Conservation (phyloP, 2,888 invertebrate species). For the Conistra vaccinii region DNA sequence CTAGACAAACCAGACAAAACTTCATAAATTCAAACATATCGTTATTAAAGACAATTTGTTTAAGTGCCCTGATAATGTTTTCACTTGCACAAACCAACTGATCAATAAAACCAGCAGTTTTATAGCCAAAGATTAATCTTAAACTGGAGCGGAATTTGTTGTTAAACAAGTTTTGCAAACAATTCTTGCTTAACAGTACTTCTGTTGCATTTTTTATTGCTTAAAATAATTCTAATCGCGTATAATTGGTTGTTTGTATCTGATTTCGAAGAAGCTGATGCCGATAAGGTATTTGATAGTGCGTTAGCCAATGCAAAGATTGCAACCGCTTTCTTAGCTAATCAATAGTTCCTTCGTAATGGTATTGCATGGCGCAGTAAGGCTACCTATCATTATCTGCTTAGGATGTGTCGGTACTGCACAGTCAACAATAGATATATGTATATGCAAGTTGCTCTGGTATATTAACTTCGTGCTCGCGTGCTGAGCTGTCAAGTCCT, state of each 20-base stretch:
- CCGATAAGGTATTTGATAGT: slow-evolving; percentile 48
- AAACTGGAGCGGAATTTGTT: slow-evolving; percentile 53
- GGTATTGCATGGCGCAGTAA: slow-evolving; percentile 9
- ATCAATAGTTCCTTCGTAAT: slow-evolving; percentile 18
- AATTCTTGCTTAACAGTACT: slow-evolving; percentile 45
- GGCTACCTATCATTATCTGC: neutral
- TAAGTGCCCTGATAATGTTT: slow-evolving; percentile 55
- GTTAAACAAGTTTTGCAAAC: slow-evolving; percentile 48
- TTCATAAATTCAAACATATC: slow-evolving; percentile 54
- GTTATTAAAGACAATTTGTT: slow-evolving; percentile 51
- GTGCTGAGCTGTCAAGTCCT: neutral
- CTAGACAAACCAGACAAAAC: slow-evolving; percentile 9
- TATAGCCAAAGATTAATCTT: slow-evolving; percentile 60
- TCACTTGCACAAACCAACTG: slow-evolving; percentile 53
- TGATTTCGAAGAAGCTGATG: slow-evolving; percentile 39
- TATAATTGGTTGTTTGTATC: slow-evolving; percentile 49
- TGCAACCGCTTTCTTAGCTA: slow-evolving; percentile 11
- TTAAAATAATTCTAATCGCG: slow-evolving; percentile 46
- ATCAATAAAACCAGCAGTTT: slow-evolving; percentile 64
- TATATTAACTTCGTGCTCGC: neutral
- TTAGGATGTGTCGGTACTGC: neutral
- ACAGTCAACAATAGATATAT: neutral
- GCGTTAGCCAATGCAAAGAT: slow-evolving; percentile 39
- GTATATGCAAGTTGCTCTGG: neutral
- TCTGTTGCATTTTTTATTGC: slow-evolving; percentile 26